Conservation (phyloP, 2,888 invertebrate genomes). For the Gastrophysa polygoni region DNA sequence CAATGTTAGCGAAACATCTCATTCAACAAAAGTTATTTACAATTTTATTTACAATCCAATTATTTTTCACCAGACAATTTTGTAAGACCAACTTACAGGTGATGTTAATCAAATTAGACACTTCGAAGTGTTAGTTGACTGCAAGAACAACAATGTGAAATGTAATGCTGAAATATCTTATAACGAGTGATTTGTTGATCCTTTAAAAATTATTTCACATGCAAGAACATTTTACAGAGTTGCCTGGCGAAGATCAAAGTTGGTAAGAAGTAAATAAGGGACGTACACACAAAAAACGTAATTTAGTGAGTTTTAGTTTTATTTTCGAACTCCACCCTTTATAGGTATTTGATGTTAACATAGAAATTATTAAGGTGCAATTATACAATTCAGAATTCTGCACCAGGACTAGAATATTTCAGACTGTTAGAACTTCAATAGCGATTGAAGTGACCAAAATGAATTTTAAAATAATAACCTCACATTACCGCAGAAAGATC, state of each 20-base stretch:
- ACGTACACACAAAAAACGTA: not conserved
- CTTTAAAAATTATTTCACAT: no score
- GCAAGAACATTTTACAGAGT: not conserved
- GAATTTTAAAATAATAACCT: no score
- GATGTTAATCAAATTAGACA: not conserved
- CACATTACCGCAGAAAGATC: no score
- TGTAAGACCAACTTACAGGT: not conserved
- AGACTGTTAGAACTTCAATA: not conserved
- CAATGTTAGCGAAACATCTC: not conserved
- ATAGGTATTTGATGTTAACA: no score
- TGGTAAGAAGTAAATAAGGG: not conserved
- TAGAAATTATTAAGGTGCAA: no score
- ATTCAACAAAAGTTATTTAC: not conserved
- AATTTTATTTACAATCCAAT: not conserved
- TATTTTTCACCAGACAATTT: not conserved
- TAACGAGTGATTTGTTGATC: no score
- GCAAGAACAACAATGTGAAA: not conserved
- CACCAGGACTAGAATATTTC: not conserved
- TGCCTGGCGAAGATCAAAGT: no score
- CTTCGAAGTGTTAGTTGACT: not conserved
- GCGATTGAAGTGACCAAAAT: no score
- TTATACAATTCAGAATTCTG: no score
- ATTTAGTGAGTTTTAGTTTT: no score
- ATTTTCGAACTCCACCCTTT: no score
- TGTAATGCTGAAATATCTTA: not conserved